Evolutionary conservation across 2,113 vertebrate species (phyloP), one percentile per base, ranked within the genome.

Genomic region (Opisthocomus hoazin): DNA sequence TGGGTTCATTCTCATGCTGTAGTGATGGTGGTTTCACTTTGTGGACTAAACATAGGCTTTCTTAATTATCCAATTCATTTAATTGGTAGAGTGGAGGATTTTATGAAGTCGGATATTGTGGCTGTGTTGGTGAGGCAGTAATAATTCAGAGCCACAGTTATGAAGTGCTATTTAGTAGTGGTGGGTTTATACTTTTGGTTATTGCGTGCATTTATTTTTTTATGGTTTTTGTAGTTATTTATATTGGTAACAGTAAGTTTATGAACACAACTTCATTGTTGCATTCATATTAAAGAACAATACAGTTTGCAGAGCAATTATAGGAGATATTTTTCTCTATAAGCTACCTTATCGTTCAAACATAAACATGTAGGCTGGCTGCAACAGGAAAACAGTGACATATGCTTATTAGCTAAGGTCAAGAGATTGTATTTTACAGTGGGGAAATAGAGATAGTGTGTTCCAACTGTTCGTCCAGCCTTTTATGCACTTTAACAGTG

Each of bases 221-320:
- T 64, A 12, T 91, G 78, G 56, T 61, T 78, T 91, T 84, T 77
- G 63, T 87, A 93, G 93, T 86, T 81, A 95, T 95, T 94, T 96
- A 19, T 75, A 86, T 93, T 65, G 81, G 75, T 75, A 92, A 54
- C 64, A 87, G 84, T 36, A 60, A 89, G 22, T 74, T 93, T 78
- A 61, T 56, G 80, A 95, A 87, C n/a, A 76, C 19, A 91, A 30
- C 48, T 73, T 74, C 18, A 12, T 89, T 39, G 30, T 64, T 91
- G 74, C 80, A 58, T 41, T 92, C 30, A 2, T 81, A 16, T 69
- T 94, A 88, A 95, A 87, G 79, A 95, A 84, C 48, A 70, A 74
- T 63, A 77, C 20, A 64, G n/a, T 75, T 93, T 84, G 84, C 87
- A 84, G 37, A 89, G 53, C 64, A 79, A 84, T 94, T 93, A 77